Evolutionary conservation across 2,888 invertebrate genomes (phyloP), one percentile per base, ranked within the genome.

Genomic region (Rhaphigaster nebulosa): DNA sequence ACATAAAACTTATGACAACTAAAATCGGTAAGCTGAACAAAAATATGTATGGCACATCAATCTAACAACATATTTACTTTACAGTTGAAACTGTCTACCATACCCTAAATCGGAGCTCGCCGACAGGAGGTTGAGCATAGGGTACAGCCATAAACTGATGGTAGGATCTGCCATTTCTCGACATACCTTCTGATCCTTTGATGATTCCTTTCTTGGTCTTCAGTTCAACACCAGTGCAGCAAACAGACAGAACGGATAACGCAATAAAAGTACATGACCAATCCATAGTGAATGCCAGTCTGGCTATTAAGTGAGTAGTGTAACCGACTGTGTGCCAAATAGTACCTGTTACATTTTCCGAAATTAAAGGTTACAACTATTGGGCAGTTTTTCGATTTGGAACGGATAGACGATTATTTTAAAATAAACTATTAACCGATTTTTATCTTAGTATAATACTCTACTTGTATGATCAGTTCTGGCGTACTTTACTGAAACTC

Each of bases 41-140:
- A 60, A 60, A n/a, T 60, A 60, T 60, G 1, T 52, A 52, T 18
- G 52, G 15, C 20, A 56, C 26, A 56, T 8, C 26, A 56, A 56
- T 26, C 23, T n/a, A n/a, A 23, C 4, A 6, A 26, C 8, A 56
- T 26, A 26, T 23, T 56, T 56, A 26, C 56, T 26, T 8, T 26
- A 56, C 8, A 56, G 15, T 65, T 29, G 15, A 12, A 65, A 60
- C 13, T 29, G n/a, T n/a, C n/a, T n/a, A 50, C 12, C 50, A n/a
- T 56, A 88, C 88, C 56, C 29, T 88, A 54, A 88, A 54, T 56
- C 88, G 52, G 3, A 88, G 88, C 15, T 50, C n/a, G 38, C 56
- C 88, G 13, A 88, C 26, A 38, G 88, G 88, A 52, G 88, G 88
- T 50, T 20, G n/a, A 1, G 88, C 88, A 54, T 88, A 88, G 54